Conservation (phyloP, 2,797 vertebrate genomes). For the Sphenodon punctatus region DNA sequence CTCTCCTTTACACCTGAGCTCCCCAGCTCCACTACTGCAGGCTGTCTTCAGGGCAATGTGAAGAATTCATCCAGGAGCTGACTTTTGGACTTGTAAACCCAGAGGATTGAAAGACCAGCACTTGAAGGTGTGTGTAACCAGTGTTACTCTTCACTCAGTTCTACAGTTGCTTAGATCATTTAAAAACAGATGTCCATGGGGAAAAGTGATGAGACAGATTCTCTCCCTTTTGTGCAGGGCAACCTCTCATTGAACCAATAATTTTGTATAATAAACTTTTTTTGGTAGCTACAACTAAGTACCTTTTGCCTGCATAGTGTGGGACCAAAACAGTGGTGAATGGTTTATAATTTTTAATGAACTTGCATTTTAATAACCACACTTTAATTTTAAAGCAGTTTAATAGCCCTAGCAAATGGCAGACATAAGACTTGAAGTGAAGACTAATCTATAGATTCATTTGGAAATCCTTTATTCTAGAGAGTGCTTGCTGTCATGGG, state of each 20-base stretch:
- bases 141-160: too few relatives aligned
- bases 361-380: conserved; percentile 38
- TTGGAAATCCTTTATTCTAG: neutral
- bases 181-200: neutral
- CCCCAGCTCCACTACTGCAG: too few relatives aligned
- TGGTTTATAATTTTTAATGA: neutral
- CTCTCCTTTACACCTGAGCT: too few relatives aligned
- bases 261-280: conserved; percentile 45
- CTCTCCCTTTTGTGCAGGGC: conserved; percentile 16
- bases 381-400: conserved; percentile 28
- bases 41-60: too few relatives aligned
- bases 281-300: neutral
- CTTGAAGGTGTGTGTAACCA: too few relatives aligned
- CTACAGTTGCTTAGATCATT: too few relatives aligned
- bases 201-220: neutral
- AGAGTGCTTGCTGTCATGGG: neutral
- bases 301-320: neutral
- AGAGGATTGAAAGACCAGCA: too few relatives aligned
- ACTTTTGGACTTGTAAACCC: too few relatives aligned
- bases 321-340: neutral
- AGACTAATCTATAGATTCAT: conserved; percentile 15
- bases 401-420: conserved; percentile 34
- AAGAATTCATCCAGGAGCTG: too few relatives aligned
- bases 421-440: conserved; percentile 15
- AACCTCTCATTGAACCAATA: conserved; percentile 19